Evolutionary conservation across 2,113 vertebrate species (phyloP).

Genomic region (Neolamprologus cancellatus): DNA sequence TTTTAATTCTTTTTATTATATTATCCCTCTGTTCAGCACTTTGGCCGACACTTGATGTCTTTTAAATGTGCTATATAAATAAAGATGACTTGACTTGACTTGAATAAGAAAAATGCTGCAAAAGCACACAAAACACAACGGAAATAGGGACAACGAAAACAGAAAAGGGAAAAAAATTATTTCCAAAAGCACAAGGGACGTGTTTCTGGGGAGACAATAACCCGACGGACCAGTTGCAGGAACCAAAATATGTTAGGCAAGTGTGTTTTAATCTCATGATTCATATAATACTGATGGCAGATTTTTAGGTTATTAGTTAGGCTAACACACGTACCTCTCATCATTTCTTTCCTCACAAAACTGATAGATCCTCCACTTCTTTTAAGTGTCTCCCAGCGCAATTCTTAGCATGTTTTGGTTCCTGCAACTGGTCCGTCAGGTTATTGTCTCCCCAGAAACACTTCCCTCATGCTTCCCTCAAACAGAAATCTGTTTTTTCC

Average conservation of each 20-base stretch:
- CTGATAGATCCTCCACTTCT: not conserved
- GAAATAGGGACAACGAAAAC: accelerated
- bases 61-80: too few species aligned
- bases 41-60: too few species aligned
- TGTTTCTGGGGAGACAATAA: not conserved
- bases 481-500: not conserved
- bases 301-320: not conserved
- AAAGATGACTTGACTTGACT: not conserved
- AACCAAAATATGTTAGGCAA: not conserved
- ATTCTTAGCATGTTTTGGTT: not conserved
- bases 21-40: too few species aligned
- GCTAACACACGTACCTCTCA: not conserved
- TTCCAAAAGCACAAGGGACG: not conserved
- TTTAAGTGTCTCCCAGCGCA: not conserved
- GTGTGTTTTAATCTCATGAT: not conserved
- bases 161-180: not conserved
- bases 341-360: not conserved
- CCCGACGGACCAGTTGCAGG: accelerated
- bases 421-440: not conserved
- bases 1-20: too few species aligned
- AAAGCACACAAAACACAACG: not conserved
- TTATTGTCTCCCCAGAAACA: not conserved
- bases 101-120: not conserved
- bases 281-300: not conserved
- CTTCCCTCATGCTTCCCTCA: not conserved